These are phyloP conservation scores for Naja naja DNA, from an alignment of 2,113 vertebrate genomes.

Conservation along the genomic window DNA sequence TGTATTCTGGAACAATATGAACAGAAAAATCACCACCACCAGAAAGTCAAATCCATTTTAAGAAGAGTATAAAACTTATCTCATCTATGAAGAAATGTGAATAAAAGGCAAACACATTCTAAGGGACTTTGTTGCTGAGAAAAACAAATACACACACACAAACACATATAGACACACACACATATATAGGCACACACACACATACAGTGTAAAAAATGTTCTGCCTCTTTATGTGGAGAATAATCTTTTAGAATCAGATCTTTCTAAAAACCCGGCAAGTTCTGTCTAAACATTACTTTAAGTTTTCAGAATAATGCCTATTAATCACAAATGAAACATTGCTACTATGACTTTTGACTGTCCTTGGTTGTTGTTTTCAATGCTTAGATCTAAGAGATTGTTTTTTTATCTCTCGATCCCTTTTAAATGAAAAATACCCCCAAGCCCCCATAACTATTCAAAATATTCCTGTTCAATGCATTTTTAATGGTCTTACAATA, in stretches of 20 bases:
- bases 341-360: not conserved
- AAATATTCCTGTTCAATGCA: not conserved
- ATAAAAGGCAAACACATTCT: conserved; percentile 40
- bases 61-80: conserved; percentile 46
- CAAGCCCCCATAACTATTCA: not conserved
- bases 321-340: not conserved
- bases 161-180: no score
- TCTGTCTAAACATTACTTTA: not conserved
- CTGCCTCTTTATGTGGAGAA: not conserved
- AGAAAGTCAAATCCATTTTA: conserved; percentile 48
- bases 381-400: not conserved
- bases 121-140: conserved; percentile 43
- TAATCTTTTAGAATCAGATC: not conserved
- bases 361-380: not conserved
- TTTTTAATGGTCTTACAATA: not conserved
- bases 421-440: not conserved
- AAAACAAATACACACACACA: not conserved
- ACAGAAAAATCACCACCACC: conserved; percentile 60
- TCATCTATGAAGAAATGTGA: conserved; percentile 38
- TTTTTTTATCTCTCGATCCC: not conserved
- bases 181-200: no score
- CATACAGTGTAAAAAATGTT: not conserved
- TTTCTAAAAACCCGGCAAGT: not conserved
- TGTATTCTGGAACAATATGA: conserved; percentile 51
- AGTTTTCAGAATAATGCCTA: not conserved